phyloP scores from a whole-genome alignment of 2,113 vertebrate species.

The Cynoglossus semilaevis region DNA sequence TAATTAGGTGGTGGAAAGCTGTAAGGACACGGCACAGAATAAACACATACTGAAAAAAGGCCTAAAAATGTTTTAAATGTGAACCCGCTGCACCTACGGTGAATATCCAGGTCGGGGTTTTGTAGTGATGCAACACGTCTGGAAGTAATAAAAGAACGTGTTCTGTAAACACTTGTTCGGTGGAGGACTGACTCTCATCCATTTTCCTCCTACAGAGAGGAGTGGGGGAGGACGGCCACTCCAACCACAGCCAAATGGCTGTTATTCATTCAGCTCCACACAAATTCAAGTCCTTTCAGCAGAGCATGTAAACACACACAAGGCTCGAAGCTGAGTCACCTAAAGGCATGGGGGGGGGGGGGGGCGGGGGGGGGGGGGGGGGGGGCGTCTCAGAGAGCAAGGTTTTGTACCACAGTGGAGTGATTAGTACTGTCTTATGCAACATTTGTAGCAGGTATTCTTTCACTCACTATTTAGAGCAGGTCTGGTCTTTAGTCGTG shows the following conservation, averaged over 20 bases:
- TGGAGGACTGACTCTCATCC: conserved; percentile 21
- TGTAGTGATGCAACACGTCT: conserved; percentile 58
- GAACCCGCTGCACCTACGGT: conserved; percentile 34
- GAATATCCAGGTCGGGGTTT: conserved; percentile 66
- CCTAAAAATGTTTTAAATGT: conserved; percentile 26
- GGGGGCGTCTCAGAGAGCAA: neutral
- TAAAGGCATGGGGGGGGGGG: conserved; percentile 2
- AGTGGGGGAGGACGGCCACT: conserved; percentile 22
- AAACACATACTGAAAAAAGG: conserved; percentile 8
- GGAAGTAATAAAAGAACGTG: conserved; percentile 58
- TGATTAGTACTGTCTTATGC: too few species aligned
- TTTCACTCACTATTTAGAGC: neutral
- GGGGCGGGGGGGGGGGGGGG: too few species aligned
- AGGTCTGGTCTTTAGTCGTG: neutral
- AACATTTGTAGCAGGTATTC: too few species aligned
- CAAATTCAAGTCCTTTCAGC: conserved; percentile 19
- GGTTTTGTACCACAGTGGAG: neutral
- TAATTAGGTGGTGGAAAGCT: conserved; percentile 49
- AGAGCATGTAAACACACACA: conserved; percentile 22
- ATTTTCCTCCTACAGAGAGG: conserved; percentile 16
- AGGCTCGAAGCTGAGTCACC: conserved; percentile 35
- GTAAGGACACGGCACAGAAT: conserved; percentile 29
- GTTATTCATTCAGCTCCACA: conserved; percentile 47
- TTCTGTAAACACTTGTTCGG: conserved; percentile 46
- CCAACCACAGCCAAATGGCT: conserved; percentile 43